phyloP scores from a whole-genome alignment of 2,797 vertebrate species.

The Characodon lateralis region DNA sequence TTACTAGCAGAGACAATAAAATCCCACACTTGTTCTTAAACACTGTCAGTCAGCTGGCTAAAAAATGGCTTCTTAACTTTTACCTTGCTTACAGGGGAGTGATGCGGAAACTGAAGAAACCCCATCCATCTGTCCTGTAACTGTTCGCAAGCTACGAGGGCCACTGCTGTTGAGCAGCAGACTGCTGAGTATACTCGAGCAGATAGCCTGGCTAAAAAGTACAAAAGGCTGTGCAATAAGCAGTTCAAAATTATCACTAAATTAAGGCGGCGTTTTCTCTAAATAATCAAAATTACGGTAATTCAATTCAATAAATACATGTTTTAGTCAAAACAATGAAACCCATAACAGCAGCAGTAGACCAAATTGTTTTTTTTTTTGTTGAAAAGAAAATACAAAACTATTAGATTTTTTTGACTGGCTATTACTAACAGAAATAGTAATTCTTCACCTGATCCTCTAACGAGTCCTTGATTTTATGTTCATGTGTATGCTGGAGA shows the following conservation, averaged over 20 bases:
- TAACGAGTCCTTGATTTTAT: constrained; percentile 14
- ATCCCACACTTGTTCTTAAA: neutral
- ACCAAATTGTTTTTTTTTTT: too few relatives aligned
- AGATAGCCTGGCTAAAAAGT: neutral
- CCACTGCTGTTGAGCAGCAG: neutral
- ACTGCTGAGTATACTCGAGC: neutral
- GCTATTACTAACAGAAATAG: too few relatives aligned
- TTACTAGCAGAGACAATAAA: neutral
- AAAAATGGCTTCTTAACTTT: neutral
- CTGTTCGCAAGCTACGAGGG: neutral
- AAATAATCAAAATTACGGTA: too few relatives aligned
- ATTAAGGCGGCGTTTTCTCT: neutral
- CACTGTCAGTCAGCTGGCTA: neutral
- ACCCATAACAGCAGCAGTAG: too few relatives aligned
- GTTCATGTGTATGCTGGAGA: neutral
- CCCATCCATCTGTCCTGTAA: neutral
- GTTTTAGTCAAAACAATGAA: too few relatives aligned
- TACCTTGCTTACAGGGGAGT: neutral
- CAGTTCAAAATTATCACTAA: neutral
- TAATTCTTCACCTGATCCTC: too few relatives aligned
- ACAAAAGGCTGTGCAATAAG: neutral
- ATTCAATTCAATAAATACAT: too few relatives aligned
- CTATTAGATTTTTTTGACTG: too few relatives aligned
- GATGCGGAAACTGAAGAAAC: neutral
- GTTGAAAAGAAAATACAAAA: too few relatives aligned